These are phyloP conservation scores for Danio aesculapii DNA, from an alignment of 2,797 vertebrate species.

Conservation along the genomic window DNA sequence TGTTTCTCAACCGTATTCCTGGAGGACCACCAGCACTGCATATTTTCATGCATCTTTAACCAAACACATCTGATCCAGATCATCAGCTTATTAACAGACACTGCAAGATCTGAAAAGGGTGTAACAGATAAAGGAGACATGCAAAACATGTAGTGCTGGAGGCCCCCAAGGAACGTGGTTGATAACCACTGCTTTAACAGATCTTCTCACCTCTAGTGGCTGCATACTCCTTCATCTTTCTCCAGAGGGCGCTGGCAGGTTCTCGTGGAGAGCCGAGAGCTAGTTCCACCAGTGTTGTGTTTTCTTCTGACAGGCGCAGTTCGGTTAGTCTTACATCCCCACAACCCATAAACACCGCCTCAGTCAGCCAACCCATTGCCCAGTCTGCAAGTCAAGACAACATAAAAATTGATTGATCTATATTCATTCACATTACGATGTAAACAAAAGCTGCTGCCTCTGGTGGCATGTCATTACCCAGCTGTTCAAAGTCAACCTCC, in stretches of 20 bases:
- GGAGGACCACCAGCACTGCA: too few species aligned
- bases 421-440: neutral
- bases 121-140: too few species aligned
- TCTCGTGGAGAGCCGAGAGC: constrained; percentile 78
- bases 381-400: constrained; percentile 62
- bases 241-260: constrained; percentile 76
- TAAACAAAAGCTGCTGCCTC: neutral
- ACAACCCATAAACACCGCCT: constrained; percentile 76
- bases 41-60: too few species aligned
- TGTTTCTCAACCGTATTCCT: too few species aligned
- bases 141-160: too few species aligned
- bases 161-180: too few species aligned
- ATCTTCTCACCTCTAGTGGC: constrained; percentile 74
- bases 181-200: too few species aligned
- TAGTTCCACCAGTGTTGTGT: constrained; percentile 77
- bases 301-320: constrained; percentile 76
- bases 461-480: constrained; percentile 71
- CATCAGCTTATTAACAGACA: too few species aligned
- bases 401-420: neutral
- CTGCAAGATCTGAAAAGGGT: too few species aligned
- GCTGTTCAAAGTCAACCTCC: constrained; percentile 81
- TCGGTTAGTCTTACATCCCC: constrained; percentile 76
- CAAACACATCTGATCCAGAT: too few species aligned
- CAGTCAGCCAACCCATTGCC: constrained; percentile 77
- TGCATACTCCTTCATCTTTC: constrained; percentile 83